A percentile compares a stretch with the other conserved stretches of the same genome.
Conservation (phyloP, 1,140 invertebrate species). For the Cydia strobilella region DNA sequence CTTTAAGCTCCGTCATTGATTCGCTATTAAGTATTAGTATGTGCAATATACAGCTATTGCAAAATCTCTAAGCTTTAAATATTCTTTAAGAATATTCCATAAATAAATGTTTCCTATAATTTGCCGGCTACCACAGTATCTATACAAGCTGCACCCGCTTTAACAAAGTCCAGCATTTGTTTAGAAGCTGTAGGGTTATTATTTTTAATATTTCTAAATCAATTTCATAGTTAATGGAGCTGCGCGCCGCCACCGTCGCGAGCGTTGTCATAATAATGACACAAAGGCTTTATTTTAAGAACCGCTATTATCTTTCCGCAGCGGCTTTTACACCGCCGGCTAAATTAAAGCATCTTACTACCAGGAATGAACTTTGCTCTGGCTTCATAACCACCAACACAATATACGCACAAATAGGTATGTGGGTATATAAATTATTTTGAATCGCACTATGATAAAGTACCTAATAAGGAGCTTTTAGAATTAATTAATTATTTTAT, state of each 20-base stretch:
- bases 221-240: constrained; percentile 27
- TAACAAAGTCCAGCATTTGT: neutral
- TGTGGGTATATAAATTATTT: too few relatives aligned
- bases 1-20: neutral
- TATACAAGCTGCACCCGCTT: neutral
- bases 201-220: constrained; percentile 27
- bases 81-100: neutral
- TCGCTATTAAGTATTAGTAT: neutral
- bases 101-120: neutral
- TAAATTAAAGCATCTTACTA: constrained; percentile 57
- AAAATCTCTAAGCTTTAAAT: too few relatives aligned
- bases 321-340: constrained; percentile 47
- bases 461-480: neutral
- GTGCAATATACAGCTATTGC: too few relatives aligned
- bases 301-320: constrained; percentile 56
- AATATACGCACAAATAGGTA: neutral
- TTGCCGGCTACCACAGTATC: neutral
- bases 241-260: neutral
- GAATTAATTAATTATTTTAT: too few relatives aligned
- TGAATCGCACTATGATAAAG: neutral
- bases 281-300: constrained; percentile 61
- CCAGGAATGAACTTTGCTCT: constrained; percentile 37
- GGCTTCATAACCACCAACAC: neutral
- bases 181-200: constrained; percentile 6
- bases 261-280: constrained; percentile 54